Base-by-base conservation (phyloP, 2,888 invertebrate species). In the Piscicola geometra region DNA sequence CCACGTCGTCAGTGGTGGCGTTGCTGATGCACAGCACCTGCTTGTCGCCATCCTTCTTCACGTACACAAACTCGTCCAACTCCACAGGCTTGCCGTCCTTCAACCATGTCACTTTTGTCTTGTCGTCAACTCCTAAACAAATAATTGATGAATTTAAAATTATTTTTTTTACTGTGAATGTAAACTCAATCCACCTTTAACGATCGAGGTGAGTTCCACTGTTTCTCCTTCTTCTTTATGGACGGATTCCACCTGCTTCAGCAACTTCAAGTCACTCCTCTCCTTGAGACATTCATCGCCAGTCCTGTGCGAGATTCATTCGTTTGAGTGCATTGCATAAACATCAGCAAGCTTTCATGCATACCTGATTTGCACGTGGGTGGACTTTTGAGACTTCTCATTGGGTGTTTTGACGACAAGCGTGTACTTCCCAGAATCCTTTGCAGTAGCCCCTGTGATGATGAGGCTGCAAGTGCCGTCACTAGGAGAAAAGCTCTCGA, bases 31-130 rank as follows among this genome's bases (percentile, higher is more conserved):
- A 71, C 18, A 73, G 68, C 35, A 76, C 72, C 30, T 81, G 52
- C 18, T 75, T 74, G 47, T 80, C 74, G 3, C 81, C 82, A 71
- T 82, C 81, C 50, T 81, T 86, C 73, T 80, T 80, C 56, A 86
- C 82, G 18, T 79, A 81, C 5, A 83, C 32, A n/a, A 36, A 32
- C n/a, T 74, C 68, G 36, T 28, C 56, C 36, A 47, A 33, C 32
- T 76, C 76, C 30, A 77, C 35, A n/a, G 56, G 52, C 50, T 75
- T 70, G 35, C 70, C 60, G 35, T 76, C 68, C 56, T 77, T 77
- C 25, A 56, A 41, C 79, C 79, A 79, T 9, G 73, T 77, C 0
- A 79, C 75, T 32, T 77, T 75, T 35, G 78, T 21, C 3, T 71
- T n/a, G 5, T 9, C 68, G 36, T 71, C 35, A 28, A 56, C 25